These are phyloP conservation scores for Notolepis coatsorum DNA, from an alignment of 2,797 vertebrate species.

Conservation along the genomic window DNA sequence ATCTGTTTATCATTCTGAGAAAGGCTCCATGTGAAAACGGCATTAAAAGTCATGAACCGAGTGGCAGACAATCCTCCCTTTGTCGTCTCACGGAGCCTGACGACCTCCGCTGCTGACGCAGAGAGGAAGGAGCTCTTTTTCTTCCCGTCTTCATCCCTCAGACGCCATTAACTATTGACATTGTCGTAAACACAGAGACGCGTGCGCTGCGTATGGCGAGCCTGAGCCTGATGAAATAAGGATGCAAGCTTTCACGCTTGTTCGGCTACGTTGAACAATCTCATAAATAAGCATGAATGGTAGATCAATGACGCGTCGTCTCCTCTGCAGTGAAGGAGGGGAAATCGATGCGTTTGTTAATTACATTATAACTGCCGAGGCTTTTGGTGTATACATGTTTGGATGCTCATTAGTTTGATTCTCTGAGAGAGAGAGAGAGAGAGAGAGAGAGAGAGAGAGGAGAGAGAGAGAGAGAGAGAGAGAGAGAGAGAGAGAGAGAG, in stretches of 20 bases:
- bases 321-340: neutral
- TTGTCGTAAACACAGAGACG: constrained; percentile 45
- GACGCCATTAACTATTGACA: constrained; percentile 65
- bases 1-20: constrained; percentile 65
- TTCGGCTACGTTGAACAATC: neutral
- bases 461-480: too few species aligned
- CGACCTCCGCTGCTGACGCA: constrained; percentile 43
- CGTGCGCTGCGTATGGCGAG: too few species aligned
- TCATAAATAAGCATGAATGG: constrained; percentile 40
- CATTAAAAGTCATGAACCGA: constrained; percentile 73
- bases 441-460: too few species aligned
- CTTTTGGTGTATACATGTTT: constrained; percentile 18
- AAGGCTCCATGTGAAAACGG: constrained; percentile 61
- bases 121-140: constrained; percentile 50
- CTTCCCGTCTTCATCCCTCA: constrained; percentile 21
- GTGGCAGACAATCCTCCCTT: constrained; percentile 60
- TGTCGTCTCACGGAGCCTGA: constrained; percentile 53
- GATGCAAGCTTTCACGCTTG: neutral
- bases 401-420: constrained; percentile 45
- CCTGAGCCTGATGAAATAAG: constrained; percentile 38
- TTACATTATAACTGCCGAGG: constrained; percentile 23
- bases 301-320: constrained; percentile 31
- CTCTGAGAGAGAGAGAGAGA: constrained; percentile 12
- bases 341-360: constrained; percentile 33
- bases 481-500: too few species aligned